Base-by-base conservation (phyloP, 37 sponge, comb jelly and placozoan species). In the Aphrocallistes beatrix region DNA sequence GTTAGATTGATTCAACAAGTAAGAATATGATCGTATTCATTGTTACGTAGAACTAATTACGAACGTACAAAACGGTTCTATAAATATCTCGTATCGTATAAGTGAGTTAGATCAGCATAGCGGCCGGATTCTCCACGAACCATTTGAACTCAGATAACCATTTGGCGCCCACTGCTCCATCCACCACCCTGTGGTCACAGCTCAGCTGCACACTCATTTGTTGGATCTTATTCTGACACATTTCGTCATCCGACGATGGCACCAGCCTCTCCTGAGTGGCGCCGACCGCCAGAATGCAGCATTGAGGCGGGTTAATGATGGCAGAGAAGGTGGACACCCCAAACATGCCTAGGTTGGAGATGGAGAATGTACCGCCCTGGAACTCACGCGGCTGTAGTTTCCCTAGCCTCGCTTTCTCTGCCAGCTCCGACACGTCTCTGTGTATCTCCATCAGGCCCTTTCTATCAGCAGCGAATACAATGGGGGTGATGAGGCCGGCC, bases 121-220 rank as follows among this genome's bases (percentile, higher is more conserved):
- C 90, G 82, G 51, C 36, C n/a, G 99, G 99, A 37, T 89, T 85
- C 69, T 98, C 95, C 28, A 98, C 84, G 36, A 84, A 85, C 34
- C 51, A 60, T 40, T 89, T 91, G 87, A 98, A 93, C 30, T 51
- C 83, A 21, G 81, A 37, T 60, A 98, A 87, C 99, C 99, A 98
- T 40, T 92, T 87, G 8, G 99, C 96, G 34, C 96, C 99, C 30
- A 93, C 93, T 0, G 96, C 99, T 0, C 99, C 99, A 81, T 98
- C 99, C 81, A 98, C 96, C 37, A 95, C 96, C 3, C 99, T 81
- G 85, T 98, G 99, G 51, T 98, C 99, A 87, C 99, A 95, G 86
- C 96, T 98, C 85, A 98, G 83, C 1, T 96, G 93, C 25, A 98
- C 99, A 38, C 84, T 90, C 99, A 98, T 95, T 84, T 95, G 82